Percentiles rank a stretch among this genome's conserved stretches.
Conservation (phyloP, 1,140 invertebrate species). For the Planococcus citri region DNA sequence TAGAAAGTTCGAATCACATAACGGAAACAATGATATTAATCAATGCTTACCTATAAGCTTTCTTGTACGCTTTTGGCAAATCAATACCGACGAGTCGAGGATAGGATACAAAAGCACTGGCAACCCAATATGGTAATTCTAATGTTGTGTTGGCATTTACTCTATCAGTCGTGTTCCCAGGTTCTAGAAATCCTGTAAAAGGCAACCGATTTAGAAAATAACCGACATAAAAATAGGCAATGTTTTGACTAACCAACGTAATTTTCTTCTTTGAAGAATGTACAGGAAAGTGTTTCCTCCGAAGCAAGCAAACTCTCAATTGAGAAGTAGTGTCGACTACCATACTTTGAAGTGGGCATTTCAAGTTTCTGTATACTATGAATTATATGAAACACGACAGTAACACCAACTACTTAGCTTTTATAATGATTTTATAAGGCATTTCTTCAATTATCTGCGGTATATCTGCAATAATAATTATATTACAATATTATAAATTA, state of each 20-base stretch:
- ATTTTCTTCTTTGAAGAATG: background rate
- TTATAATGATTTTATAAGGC: too few species aligned
- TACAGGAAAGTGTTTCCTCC: background rate
- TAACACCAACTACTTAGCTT: too few species aligned
- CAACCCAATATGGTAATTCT: slow-evolving; percentile 12
- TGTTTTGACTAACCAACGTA: background rate
- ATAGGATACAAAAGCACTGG: background rate
- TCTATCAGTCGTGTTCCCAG: background rate
- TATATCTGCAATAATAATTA: too few species aligned
- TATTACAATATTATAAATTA: too few species aligned
- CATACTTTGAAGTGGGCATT: background rate
- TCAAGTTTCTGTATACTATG: too few species aligned
- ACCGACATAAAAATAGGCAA: background rate
- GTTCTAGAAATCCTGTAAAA: background rate
- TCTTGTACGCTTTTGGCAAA: background rate
- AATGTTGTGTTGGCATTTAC: background rate
- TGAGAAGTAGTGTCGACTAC: background rate
- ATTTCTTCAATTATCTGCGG: too few species aligned
- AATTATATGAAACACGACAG: too few species aligned
- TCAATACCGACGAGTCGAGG: background rate
- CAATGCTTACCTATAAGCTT: background rate
- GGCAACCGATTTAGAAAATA: background rate
- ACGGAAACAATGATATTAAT: background rate
- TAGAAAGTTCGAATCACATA: background rate
- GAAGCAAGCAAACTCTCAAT: background rate